phyloP scores from a whole-genome alignment of 2,797 vertebrate genomes.

The Cossypha polioptera region DNA sequence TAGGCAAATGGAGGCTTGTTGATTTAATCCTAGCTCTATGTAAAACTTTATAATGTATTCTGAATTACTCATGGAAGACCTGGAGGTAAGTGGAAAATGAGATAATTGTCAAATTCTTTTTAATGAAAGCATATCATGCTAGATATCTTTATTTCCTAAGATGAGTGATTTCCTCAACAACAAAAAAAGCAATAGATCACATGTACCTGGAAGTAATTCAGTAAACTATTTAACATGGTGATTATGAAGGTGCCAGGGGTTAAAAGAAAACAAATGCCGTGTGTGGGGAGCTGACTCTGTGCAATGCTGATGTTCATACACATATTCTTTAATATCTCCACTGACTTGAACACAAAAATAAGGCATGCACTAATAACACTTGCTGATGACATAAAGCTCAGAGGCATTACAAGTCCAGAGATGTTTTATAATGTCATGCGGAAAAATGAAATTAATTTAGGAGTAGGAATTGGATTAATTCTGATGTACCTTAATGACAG shows the following conservation, averaged over 20 bases:
- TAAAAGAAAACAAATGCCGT: neutral
- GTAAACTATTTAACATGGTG: neutral
- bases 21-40: neutral
- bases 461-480: neutral
- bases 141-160: neutral
- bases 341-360: neutral
- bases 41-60: neutral
- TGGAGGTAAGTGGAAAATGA: neutral
- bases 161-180: neutral
- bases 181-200: neutral
- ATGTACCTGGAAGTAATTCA: neutral
- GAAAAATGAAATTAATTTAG: neutral
- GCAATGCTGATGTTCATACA: neutral
- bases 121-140: neutral
- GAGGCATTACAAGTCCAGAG: neutral
- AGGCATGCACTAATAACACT: neutral
- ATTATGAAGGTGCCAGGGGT: neutral
- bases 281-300: neutral
- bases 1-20: neutral
- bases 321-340: neutral
- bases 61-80: neutral
- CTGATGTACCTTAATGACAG: neutral
- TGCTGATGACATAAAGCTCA: neutral
- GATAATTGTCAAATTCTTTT: conserved; percentile 2
- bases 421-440: neutral